phyloP scores from a whole-genome alignment of 2,888 invertebrate genomes.

The Trichopria drosophilae region DNA sequence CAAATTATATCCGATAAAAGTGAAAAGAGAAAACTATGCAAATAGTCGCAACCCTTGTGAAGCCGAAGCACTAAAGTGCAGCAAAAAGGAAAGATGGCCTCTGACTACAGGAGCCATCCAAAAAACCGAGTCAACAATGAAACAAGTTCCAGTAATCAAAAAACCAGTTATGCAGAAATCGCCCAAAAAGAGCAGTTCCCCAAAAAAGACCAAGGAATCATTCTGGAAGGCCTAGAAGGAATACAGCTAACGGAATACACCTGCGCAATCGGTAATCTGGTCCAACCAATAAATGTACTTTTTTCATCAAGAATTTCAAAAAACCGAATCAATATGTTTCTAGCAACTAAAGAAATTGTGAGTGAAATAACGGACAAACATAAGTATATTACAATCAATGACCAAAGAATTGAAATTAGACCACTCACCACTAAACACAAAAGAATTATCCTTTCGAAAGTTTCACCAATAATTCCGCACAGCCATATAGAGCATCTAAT shows the following conservation, averaged over 20 bases:
- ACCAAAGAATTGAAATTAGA: constrained; percentile 7
- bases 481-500: constrained; percentile 3
- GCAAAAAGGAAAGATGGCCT: too few relatives aligned
- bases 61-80: too few relatives aligned
- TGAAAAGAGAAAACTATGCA: too few relatives aligned
- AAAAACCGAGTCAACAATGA: too few relatives aligned
- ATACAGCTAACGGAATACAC: not conserved
- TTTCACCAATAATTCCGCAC: constrained; percentile 13
- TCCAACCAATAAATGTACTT: constrained; percentile 17
- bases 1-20: too few relatives aligned
- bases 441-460: constrained; percentile 20
- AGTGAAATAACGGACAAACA: constrained; percentile 12
- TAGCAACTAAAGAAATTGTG: constrained; percentile 8
- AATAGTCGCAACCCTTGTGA: too few relatives aligned
- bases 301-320: constrained; percentile 16
- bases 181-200: too few relatives aligned
- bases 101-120: too few relatives aligned
- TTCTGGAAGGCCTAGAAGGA: too few relatives aligned
- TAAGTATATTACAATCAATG: constrained; percentile 5
- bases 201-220: too few relatives aligned
- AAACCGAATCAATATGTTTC: constrained; percentile 16
- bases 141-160: too few relatives aligned
- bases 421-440: constrained; percentile 10
- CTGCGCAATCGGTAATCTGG: constrained; percentile 13
- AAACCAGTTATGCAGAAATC: too few relatives aligned